These are phyloP conservation scores for Epicauta chinensis DNA, from an alignment of 1,140 invertebrate species.

Conservation along the genomic window DNA sequence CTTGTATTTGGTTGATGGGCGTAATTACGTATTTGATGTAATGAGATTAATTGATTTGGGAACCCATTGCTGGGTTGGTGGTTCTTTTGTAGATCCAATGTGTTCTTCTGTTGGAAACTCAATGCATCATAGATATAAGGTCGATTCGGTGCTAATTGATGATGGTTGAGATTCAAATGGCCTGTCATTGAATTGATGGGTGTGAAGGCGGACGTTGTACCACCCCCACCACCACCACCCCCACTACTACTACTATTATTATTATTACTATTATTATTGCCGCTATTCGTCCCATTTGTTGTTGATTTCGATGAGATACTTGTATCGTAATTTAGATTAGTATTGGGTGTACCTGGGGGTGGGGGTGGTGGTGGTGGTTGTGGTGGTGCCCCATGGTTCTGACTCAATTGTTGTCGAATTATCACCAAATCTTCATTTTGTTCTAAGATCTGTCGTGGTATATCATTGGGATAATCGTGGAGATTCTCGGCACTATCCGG, in stretches of 20 bases:
- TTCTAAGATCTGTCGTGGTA: conserved; percentile 42
- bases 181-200: conserved; percentile 79
- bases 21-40: conserved; percentile 96
- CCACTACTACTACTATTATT: no score
- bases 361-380: conserved; percentile 34
- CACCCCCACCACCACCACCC: no score
- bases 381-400: conserved; percentile 40
- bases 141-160: conserved; percentile 65
- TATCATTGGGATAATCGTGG: conserved; percentile 55
- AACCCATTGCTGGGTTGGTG: conserved; percentile 65
- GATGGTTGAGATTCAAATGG: conserved; percentile 63
- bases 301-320: conserved; percentile 44
- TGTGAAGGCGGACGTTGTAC: conserved; percentile 69
- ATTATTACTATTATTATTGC: no score
- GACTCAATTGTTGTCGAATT: conserved; percentile 44
- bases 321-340: conserved; percentile 40
- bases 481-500: conserved; percentile 55
- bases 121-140: conserved; percentile 92
- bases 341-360: conserved; percentile 18
- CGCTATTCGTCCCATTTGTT: conserved; percentile 46
- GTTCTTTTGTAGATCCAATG: conserved; percentile 41
- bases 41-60: conserved; percentile 90
- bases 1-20: conserved; percentile 77
- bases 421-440: conserved; percentile 51
- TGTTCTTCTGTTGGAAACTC: conserved; percentile 65